Evolutionary conservation across 2,113 vertebrate genomes (phyloP), one percentile per base, ranked within the genome.

Genomic region (Larimichthys polyactis): DNA sequence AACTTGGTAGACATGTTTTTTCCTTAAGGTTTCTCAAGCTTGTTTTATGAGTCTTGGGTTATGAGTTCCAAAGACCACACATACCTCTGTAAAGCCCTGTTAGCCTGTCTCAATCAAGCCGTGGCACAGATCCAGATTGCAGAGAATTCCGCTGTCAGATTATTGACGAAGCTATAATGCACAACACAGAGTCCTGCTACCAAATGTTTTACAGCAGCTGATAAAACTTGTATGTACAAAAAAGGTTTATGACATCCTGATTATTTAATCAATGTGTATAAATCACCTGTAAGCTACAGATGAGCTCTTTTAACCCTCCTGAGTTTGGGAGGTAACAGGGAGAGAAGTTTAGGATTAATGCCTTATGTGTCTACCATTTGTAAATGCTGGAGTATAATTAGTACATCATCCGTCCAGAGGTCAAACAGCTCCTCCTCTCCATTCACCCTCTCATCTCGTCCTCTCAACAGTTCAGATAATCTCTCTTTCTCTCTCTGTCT

Each of bases 381-480:
- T 60, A 20, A 46, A 46, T 32, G 74, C 62, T n/a, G 40, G n/a
- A 4, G 69, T 62, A 71, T 72, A 69, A 71, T 78, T 57, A 87
- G 40, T 44, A 40, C 48, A 49, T 20, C 32, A 27, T 78, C 62
- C 20, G 71, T 65, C 11, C 70, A 75, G 78, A 87, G 44, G 82
- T 87, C 76, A 85, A 78, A 90, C 85, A 87, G 84, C 87, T 91
- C 79, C 89, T 89, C 71, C 85, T 90, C 75, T 84, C 40, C 71
- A 17, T 65, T 57, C 78, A 85, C 86, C 80, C 80, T 87, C 74
- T 93, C 90, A 85, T 85, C 87, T 80, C 49, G 81, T 83, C 72
- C 91, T 88, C 83, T 92, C 91, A 88, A 40, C 70, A 66, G 63
- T 12, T 65, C 75, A 83, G 92, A 95, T 94, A 94, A 92, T 92